phyloP scores from a whole-genome alignment of 2,797 vertebrate species.

The Pseudocheirus occidentalis region DNA sequence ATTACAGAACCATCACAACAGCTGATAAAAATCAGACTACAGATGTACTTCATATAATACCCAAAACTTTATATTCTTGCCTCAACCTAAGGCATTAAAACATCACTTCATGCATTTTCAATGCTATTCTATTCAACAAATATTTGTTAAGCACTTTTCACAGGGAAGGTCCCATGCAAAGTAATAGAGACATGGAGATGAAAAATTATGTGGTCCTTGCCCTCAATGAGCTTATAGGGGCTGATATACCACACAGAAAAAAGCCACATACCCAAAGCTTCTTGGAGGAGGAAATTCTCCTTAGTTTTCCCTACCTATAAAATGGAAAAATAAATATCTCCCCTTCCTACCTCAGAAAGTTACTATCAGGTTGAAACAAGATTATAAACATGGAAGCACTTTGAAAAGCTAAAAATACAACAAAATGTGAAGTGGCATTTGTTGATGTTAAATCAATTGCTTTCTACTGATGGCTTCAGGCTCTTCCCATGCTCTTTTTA shows the following conservation, averaged over 20 bases:
- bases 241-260: not conserved
- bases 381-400: not conserved
- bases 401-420: slow-evolving; percentile 15
- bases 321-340: not conserved
- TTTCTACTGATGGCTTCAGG: not conserved
- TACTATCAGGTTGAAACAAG: slow-evolving; percentile 9
- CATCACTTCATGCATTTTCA: not conserved
- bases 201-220: not conserved
- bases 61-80: not conserved
- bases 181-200: not conserved
- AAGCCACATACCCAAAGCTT: not conserved
- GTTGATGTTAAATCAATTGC: not conserved
- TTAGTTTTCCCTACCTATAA: not conserved
- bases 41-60: not conserved
- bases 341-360: not conserved
- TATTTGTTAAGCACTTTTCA: not conserved
- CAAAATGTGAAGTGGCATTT: slow-evolving; percentile 26
- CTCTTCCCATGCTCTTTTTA: not conserved
- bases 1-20: slow-evolving; percentile 34
- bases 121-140: not conserved
- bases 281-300: not conserved
- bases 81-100: not conserved
- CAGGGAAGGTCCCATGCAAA: not conserved
- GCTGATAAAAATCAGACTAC: slow-evolving; percentile 24
- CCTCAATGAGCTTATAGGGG: not conserved